Evolutionary conservation across 1,140 invertebrate genomes (phyloP).

Genomic region (Drosophila auraria): DNA sequence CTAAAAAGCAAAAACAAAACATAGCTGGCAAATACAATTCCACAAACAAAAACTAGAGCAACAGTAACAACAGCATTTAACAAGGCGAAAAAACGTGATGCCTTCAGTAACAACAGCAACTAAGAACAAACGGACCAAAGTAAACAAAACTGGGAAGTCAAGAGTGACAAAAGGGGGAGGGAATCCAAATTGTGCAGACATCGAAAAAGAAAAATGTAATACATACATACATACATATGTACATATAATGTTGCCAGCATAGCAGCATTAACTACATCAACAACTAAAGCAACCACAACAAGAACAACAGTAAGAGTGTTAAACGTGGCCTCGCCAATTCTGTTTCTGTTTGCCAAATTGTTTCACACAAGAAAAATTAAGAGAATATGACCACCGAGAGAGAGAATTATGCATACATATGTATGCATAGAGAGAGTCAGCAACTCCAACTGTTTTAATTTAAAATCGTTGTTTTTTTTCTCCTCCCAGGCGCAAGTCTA

Average conservation of each 20-base stretch:
- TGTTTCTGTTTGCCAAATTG: conserved; percentile 20
- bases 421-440: not conserved
- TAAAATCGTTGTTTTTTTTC: conserved; percentile 1
- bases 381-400: not conserved
- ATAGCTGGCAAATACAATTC: conserved; percentile 2
- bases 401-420: not conserved
- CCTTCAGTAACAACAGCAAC: not conserved
- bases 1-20: conserved; percentile 7
- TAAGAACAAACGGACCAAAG: conserved; percentile 3
- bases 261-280: conserved; percentile 1
- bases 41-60: conserved; percentile 10
- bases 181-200: conserved; percentile 7
- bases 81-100: conserved; percentile 3
- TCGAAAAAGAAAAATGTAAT: conserved; percentile 1
- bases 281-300: not conserved
- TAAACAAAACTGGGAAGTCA: conserved; percentile 1
- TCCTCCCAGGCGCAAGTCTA: not conserved
- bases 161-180: not conserved
- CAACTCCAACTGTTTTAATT: conserved; percentile 11
- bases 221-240: not conserved
- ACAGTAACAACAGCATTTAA: conserved; percentile 1
- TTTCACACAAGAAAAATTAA: conserved; percentile 9
- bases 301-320: conserved; percentile 15
- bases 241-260: conserved; percentile 1
- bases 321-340: conserved; percentile 21